Evolutionary conservation across 1,140 invertebrate species (phyloP).

Genomic region (Amphibalanus amphitrite): DNA sequence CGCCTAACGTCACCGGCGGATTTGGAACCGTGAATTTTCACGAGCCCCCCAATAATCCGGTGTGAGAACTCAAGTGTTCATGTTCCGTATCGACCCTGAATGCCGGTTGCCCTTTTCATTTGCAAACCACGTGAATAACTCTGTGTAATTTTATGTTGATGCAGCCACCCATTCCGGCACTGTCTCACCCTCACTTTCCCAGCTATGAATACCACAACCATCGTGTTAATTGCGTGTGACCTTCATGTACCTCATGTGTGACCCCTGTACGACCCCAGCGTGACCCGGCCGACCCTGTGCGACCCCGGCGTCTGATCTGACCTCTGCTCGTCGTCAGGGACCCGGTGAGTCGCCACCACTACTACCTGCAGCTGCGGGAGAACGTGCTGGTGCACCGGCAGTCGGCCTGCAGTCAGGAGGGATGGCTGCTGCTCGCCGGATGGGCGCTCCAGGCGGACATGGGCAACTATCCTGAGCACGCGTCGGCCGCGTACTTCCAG

Average conservation of each 20-base stretch:
- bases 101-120: too few species aligned
- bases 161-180: too few species aligned
- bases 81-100: too few species aligned
- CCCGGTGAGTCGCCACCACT: constrained; percentile 72
- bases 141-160: too few species aligned
- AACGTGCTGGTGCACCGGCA: constrained; percentile 46
- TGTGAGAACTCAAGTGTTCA: too few species aligned
- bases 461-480: constrained; percentile 43
- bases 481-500: constrained; percentile 35
- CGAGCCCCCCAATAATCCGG: too few species aligned
- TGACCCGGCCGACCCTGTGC: constrained; percentile 28
- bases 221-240: too few species aligned
- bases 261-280: background rate
- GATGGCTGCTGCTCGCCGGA: constrained; percentile 59
- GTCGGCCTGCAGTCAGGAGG: constrained; percentile 36
- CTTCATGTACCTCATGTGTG: background rate
- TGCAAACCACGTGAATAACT: too few species aligned
- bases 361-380: constrained; percentile 80
- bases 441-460: constrained; percentile 78
- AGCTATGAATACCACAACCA: too few species aligned
- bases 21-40: too few species aligned
- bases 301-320: constrained; percentile 33
- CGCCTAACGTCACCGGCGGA: too few species aligned
- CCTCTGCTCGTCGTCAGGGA: constrained; percentile 36
- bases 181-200: too few species aligned